Conservation (phyloP, 2,113 vertebrate genomes). For the Phylloscopus whistleri region DNA sequence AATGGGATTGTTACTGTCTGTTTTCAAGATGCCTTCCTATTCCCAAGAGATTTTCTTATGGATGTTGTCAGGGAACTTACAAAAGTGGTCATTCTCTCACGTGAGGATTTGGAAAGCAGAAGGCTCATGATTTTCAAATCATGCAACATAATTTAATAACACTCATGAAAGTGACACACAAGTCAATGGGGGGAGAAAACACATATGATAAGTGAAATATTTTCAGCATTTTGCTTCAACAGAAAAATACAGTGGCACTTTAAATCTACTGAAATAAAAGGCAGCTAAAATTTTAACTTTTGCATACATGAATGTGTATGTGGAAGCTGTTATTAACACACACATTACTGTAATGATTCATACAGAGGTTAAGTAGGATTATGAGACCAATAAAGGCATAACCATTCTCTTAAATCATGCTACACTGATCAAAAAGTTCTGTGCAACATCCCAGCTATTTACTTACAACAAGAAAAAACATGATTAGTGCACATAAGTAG, state of each 20-base stretch:
- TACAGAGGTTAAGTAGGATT: constrained; percentile 54
- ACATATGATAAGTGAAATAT: not conserved
- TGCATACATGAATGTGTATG: not conserved
- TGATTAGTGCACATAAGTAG: constrained; percentile 36
- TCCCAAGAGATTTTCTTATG: not conserved
- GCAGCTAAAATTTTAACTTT: constrained; percentile 26
- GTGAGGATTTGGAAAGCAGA: not conserved
- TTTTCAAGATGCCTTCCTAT: not conserved
- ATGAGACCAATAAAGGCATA: constrained; percentile 47
- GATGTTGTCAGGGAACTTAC: not conserved
- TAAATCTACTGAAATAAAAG: not conserved
- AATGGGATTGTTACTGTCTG: not conserved
- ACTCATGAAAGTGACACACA: not conserved
- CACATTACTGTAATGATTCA: constrained; percentile 59
- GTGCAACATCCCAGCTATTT: constrained; percentile 48
- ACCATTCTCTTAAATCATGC: constrained; percentile 40
- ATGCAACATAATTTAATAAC: not conserved
- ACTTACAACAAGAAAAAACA: constrained; percentile 65
- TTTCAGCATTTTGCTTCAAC: constrained; percentile 5
- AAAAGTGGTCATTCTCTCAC: not conserved
- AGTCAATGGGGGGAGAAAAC: not conserved
- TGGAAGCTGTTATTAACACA: constrained; percentile 32
- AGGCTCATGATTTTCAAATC: not conserved
- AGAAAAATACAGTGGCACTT: constrained; percentile 37
- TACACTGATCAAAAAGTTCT: constrained; percentile 42